A percentile compares a stretch with the other conserved stretches of the same genome.
These are phyloP conservation scores for Phalacrocorax carbo DNA, from an alignment of 2,113 vertebrate species.

Conservation along the genomic window DNA sequence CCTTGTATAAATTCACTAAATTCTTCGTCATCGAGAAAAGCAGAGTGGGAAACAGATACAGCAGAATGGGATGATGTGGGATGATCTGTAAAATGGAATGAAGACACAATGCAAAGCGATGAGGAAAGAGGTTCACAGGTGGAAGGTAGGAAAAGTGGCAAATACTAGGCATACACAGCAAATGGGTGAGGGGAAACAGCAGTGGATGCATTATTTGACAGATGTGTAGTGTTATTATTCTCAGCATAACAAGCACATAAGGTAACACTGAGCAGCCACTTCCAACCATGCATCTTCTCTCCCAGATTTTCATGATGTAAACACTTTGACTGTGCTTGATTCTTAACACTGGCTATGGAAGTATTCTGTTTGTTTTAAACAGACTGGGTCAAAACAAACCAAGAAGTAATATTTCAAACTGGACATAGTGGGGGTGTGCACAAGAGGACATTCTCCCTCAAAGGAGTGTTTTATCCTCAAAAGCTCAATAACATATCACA, in stretches of 20 bases:
- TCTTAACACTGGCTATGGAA: not conserved
- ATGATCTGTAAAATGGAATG: constrained; percentile 94
- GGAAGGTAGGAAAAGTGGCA: not conserved
- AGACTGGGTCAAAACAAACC: not conserved
- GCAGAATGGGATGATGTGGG: constrained; percentile 88
- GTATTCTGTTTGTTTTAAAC: not conserved
- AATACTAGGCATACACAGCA: not conserved
- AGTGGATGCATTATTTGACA: not conserved
- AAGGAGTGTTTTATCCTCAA: not conserved
- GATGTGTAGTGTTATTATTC: not conserved
- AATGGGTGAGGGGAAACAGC: not conserved
- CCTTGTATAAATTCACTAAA: constrained; percentile 99
- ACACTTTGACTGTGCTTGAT: not conserved
- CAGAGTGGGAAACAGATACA: constrained; percentile 82
- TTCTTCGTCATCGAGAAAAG: constrained; percentile 89
- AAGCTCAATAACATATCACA: not conserved
- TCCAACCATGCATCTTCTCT: not conserved
- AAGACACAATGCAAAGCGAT: constrained; percentile 66
- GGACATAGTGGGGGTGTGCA: not conserved
- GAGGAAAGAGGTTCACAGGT: not conserved
- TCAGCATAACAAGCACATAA: not conserved
- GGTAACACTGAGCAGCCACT: constrained; percentile 6
- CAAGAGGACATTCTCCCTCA: not conserved
- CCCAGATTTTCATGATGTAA: not conserved
- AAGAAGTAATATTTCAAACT: not conserved